Evolutionary conservation across 2,888 invertebrate species (phyloP).

Genomic region (Exephanes ischioxanthus): DNA sequence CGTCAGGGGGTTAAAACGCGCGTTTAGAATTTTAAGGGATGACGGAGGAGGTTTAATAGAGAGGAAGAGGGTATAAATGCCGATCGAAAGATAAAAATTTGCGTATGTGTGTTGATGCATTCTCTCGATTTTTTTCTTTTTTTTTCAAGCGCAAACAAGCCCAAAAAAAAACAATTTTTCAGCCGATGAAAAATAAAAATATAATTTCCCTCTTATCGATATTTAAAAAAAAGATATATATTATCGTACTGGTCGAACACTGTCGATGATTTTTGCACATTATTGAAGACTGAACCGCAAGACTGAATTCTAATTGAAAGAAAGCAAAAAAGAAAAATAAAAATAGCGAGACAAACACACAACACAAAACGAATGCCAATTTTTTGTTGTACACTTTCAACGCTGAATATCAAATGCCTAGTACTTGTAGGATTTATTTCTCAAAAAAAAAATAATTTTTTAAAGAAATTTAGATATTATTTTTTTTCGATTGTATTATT

Average conservation of each 20-base stretch:
- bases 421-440: slow-evolving; percentile 29
- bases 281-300: slow-evolving; percentile 62
- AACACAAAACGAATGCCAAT: slow-evolving; percentile 21
- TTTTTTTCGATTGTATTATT: slow-evolving; percentile 6
- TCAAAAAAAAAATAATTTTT: slow-evolving; percentile 4
- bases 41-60: slow-evolving; percentile 6
- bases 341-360: slow-evolving; percentile 20
- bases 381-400: slow-evolving; percentile 35
- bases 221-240: background rate
- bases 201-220: background rate
- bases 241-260: slow-evolving; percentile 2
- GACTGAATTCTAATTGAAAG: slow-evolving; percentile 55
- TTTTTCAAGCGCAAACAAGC: slow-evolving; percentile 13
- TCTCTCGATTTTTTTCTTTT: slow-evolving; percentile 28
- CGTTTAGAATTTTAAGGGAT: slow-evolving; percentile 46
- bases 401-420: slow-evolving; percentile 34
- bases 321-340: slow-evolving; percentile 21
- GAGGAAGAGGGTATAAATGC: slow-evolving; percentile 12
- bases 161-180: slow-evolving; percentile 7
- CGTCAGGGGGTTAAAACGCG: slow-evolving; percentile 46
- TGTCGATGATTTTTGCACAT: slow-evolving; percentile 54
- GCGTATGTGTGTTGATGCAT: background rate
- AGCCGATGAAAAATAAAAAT: slow-evolving; percentile 4
- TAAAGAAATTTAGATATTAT: background rate
- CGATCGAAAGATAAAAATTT: slow-evolving; percentile 3